Percentiles rank a stretch among this genome's conserved stretches.
Conservation (phyloP, 2,797 vertebrate genomes). For the Fringilla coelebs region DNA sequence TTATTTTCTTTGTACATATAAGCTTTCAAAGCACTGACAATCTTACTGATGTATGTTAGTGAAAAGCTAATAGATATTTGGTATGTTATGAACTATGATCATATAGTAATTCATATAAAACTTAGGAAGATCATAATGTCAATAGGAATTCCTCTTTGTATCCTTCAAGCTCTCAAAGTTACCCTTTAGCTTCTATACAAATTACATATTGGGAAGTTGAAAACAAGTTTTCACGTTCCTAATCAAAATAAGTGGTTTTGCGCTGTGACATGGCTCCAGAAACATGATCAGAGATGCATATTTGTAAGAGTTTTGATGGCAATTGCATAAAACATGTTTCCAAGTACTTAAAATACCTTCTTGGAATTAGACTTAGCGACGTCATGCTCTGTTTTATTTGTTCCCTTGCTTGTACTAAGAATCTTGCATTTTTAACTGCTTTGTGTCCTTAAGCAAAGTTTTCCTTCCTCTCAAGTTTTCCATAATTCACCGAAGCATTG, state of each 20-base stretch:
- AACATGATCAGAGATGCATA: neutral
- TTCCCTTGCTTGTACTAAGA: neutral
- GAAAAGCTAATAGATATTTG: conserved; percentile 13
- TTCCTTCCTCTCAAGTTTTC: neutral
- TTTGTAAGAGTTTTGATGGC: neutral
- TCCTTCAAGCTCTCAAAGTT: neutral
- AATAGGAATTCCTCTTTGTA: neutral
- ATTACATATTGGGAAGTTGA: neutral
- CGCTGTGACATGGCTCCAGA: neutral
- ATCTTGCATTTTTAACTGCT: neutral
- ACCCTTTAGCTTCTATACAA: neutral
- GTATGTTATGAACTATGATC: neutral
- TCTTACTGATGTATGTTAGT: neutral
- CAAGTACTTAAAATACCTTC: neutral
- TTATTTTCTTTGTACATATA: neutral
- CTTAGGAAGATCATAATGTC: neutral
- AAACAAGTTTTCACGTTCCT: neutral
- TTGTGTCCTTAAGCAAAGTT: neutral
- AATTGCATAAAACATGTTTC: neutral
- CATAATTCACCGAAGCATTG: neutral
- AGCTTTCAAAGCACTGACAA: neutral
- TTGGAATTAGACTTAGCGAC: neutral
- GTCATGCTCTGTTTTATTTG: neutral
- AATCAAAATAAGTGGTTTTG: neutral
- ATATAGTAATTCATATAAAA: neutral